Base-by-base conservation (phyloP, 2,888 invertebrate species). In the Sepiola atlantica region DNA sequence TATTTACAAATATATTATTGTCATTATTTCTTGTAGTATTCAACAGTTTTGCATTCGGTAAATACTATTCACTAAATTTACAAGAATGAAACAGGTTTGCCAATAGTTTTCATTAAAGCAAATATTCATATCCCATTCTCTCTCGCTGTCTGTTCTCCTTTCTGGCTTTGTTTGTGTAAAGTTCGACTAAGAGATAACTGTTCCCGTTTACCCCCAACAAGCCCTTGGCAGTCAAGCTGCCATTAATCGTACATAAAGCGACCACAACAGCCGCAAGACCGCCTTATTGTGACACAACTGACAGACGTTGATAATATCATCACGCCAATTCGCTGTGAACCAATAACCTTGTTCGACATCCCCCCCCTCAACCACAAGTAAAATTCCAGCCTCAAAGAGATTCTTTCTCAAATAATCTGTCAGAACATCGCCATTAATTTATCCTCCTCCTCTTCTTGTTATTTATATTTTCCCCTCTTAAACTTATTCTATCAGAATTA, bases 221-320 rank as follows among this genome's bases (percentile, higher is more conserved):
- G 12, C 14, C n/a, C 18, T 16, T 77, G n/a, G n/a, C 77, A 77
- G n/a, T n/a, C 32, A n/a, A 77, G n/a, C 18, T n/a, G n/a, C n/a
- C 18, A 77, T 77, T 77, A 77, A 77, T 77, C 18, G 77, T 16
- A 45, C 45, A 45, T 45, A 32, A 77, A 77, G 16, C 18, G 77
- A 12, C n/a, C n/a, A n/a, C 77, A 77, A 77, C 77, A 77, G 77
- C 77, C 77, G 77, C 77, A 77, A n/a, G 77, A n/a, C 32, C 18
- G 18, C 77, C n/a, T 77, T 77, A 77, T 77, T 77, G 77, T 77
- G 77, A 77, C 77, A 77, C 32, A 14, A 77, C 77, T 77, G 77
- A n/a, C 77, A 77, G 77, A 14, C 77, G n/a, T n/a, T 77, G 77
- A 77, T 77, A 77, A n/a, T n/a, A 77, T n/a, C n/a, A 77, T 77